These are phyloP conservation scores for Drosophila bocqueti DNA, from an alignment of 1,140 invertebrate genomes.

Conservation along the genomic window DNA sequence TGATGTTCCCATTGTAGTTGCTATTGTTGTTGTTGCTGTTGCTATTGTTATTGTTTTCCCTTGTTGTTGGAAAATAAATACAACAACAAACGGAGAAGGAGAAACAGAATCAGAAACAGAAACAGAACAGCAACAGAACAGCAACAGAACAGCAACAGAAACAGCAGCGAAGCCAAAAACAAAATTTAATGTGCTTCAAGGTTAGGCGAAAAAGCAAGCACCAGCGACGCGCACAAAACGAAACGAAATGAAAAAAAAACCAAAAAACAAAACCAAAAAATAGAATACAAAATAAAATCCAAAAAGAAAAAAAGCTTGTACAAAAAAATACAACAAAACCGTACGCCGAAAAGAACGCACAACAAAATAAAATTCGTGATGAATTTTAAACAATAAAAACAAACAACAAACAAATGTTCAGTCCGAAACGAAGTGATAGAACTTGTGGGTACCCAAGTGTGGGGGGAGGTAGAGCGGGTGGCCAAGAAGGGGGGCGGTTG, in stretches of 20 bases:
- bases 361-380: conserved; percentile 79
- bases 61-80: conserved; percentile 32
- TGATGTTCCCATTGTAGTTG: conserved; percentile 25
- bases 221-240: conserved; percentile 34
- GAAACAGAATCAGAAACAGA: conserved; percentile 15
- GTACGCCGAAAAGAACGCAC: conserved; percentile 52
- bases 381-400: conserved; percentile 81
- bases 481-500: background rate
- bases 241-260: conserved; percentile 25
- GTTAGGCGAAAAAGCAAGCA: conserved; percentile 58
- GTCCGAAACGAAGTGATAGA: conserved; percentile 11
- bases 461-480: background rate
- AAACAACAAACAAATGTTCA: conserved; percentile 61
- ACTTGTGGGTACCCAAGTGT: background rate
- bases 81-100: conserved; percentile 9
- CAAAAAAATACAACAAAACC: conserved; percentile 49
- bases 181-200: conserved; percentile 78
- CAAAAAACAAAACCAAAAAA: conserved; percentile 21
- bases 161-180: conserved; percentile 42
- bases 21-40: background rate
- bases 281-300: conserved; percentile 12
- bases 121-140: conserved; percentile 19
- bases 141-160: conserved; percentile 20
- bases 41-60: conserved; percentile 23
- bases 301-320: conserved; percentile 43